Evolutionary conservation across 2,113 vertebrate genomes (phyloP).

Genomic region (Xiphophorus couchianus): DNA sequence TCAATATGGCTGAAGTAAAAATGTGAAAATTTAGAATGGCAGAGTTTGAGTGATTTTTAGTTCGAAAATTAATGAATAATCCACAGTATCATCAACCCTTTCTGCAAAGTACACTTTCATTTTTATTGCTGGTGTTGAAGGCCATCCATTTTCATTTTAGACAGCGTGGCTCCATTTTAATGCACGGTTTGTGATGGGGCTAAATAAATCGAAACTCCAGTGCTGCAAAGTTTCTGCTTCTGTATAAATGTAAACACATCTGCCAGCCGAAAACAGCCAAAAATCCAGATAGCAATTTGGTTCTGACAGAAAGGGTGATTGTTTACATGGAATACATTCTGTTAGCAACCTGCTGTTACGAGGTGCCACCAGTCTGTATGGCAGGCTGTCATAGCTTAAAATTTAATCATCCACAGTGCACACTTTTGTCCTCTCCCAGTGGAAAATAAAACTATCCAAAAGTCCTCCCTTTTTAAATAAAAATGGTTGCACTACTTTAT

Average conservation of each 20-base stretch:
- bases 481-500: slow-evolving; percentile 27
- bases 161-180: slow-evolving; percentile 2
- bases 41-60: background rate
- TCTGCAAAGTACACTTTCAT: slow-evolving; percentile 13
- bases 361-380: background rate
- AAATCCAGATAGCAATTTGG: background rate
- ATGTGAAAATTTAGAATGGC: background rate
- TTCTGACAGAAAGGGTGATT: slow-evolving; percentile 3
- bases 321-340: background rate
- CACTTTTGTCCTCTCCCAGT: background rate
- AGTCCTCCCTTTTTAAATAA: background rate
- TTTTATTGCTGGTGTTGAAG: slow-evolving; percentile 1
- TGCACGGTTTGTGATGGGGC: slow-evolving; percentile 19
- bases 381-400: background rate
- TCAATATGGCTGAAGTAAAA: background rate
- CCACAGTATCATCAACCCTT: background rate
- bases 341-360: background rate
- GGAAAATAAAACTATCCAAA: background rate
- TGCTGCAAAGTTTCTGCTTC: slow-evolving; percentile 13
- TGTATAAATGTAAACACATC: slow-evolving; percentile 20
- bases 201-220: slow-evolving; percentile 1
- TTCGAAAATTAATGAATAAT: slow-evolving; percentile 3
- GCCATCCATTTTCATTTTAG: background rate
- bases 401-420: background rate
- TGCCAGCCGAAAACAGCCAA: background rate